Evolutionary conservation across 2,888 invertebrate genomes (phyloP), one percentile per base, ranked within the genome.

Genomic region (Drosophila mettleri): DNA sequence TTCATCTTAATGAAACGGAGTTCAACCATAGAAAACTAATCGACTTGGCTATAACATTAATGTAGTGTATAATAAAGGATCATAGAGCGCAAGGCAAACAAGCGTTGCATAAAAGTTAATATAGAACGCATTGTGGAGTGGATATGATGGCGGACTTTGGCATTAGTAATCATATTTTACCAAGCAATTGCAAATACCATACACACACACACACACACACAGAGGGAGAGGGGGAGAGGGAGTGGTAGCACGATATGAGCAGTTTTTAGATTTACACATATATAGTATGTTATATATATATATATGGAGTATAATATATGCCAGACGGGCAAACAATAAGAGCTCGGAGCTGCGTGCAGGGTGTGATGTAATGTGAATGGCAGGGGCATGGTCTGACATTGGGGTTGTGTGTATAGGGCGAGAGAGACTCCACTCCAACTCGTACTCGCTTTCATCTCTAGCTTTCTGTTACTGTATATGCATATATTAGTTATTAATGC

Each of bases 151-250:
- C 51, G 74, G 75, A 69, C 79, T 64, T 68, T 72, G 86, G 88
- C 86, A 82, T 86, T 86, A 80, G 86, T 83, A 88, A 88, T 86
- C 83, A 88, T 88, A 86, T 86, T 88, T 88, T 79, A 80, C 80
- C 70, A 69, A 83, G 86, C 80, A 82, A 75, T 85, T 74, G 78
- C 74, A 74, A 72, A 87, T 87, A 76, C 66, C 67, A 62, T 36
- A 48, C 69, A 57, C 38, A 70, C 43, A 63, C 45, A 59, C 31
- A 59, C 9, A 45, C 31, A 34, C n/a, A n/a, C n/a, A 2, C 27
- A n/a, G 38, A 20, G 6, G 1, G n/a, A 16, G 20, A 8, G 18
- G 12, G 9, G 2, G 20, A 8, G 22, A 0, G 16, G 9, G 38
- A 16, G 24, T 24, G 59, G 27, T 0, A 18, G 33, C 22, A 64